These are phyloP conservation scores for Phainopepla nitens DNA, from an alignment of 2,113 vertebrate species.

Conservation along the genomic window DNA sequence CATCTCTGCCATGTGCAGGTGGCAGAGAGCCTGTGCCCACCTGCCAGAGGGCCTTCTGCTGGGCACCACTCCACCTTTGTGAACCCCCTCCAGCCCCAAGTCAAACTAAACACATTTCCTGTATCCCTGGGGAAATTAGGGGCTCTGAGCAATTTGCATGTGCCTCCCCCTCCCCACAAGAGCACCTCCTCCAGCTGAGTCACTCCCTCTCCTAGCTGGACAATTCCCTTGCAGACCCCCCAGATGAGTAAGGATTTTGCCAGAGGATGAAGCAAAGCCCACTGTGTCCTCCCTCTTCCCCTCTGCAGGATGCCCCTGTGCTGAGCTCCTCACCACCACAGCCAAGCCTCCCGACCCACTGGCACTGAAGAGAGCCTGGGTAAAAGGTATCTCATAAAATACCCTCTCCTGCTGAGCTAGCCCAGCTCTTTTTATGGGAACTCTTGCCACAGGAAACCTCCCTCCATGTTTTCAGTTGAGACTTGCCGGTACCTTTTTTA, in stretches of 20 bases:
- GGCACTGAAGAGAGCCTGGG: fast-evolving
- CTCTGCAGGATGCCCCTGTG: neutral
- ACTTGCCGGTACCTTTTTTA: constrained; percentile 51
- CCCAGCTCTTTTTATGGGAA: neutral
- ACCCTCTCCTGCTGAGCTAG: neutral
- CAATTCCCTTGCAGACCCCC: neutral
- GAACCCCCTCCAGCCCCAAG: neutral
- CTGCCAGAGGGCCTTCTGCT: neutral
- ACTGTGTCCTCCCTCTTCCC: neutral
- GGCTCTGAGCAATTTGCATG: neutral
- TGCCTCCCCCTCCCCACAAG: neutral
- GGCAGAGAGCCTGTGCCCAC: neutral
- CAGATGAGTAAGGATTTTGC: neutral
- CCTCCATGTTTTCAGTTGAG: neutral
- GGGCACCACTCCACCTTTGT: neutral
- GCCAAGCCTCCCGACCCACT: neutral
- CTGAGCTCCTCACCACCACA: neutral
- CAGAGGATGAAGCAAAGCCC: neutral
- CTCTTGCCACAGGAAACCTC: constrained; percentile 11
- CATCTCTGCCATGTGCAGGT: fast-evolving
- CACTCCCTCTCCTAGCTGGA: neutral
- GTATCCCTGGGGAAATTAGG: neutral
- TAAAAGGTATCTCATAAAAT: neutral
- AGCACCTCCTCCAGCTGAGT: fast-evolving
- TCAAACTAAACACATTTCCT: neutral